These are phyloP conservation scores for Megaustenia siamemsis DNA, from an alignment of 2,888 invertebrate genomes.

Conservation along the genomic window DNA sequence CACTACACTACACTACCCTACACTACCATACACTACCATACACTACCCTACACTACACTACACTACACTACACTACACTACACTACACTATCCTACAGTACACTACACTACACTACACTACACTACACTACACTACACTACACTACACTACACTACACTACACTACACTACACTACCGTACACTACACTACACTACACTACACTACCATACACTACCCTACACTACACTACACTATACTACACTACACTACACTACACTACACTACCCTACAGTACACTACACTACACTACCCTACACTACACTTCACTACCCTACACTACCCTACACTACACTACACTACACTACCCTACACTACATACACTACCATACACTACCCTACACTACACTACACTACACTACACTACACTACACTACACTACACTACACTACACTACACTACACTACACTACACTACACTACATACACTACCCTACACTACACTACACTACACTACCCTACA, in stretches of 20 bases:
- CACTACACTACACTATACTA: not conserved
- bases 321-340: not conserved
- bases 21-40: no score
- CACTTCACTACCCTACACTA: not conserved
- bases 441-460: no score
- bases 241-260: slow-evolving; percentile 9
- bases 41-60: no score
- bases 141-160: not conserved
- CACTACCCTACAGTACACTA: slow-evolving; percentile 1
- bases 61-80: slow-evolving; percentile 1
- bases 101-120: slow-evolving; percentile 4
- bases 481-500: not conserved
- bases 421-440: not conserved
- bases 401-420: slow-evolving; percentile 4
- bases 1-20: no score
- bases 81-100: not conserved
- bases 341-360: not conserved
- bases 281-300: not conserved
- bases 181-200: slow-evolving; percentile 2
- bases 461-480: no score
- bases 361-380: no score
- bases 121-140: slow-evolving; percentile 2
- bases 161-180: not conserved
- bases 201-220: no score
- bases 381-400: slow-evolving; percentile 4